Evolutionary conservation across 2,113 vertebrate species (phyloP), one percentile per base, ranked within the genome.

Genomic region (Taxidea taxus): DNA sequence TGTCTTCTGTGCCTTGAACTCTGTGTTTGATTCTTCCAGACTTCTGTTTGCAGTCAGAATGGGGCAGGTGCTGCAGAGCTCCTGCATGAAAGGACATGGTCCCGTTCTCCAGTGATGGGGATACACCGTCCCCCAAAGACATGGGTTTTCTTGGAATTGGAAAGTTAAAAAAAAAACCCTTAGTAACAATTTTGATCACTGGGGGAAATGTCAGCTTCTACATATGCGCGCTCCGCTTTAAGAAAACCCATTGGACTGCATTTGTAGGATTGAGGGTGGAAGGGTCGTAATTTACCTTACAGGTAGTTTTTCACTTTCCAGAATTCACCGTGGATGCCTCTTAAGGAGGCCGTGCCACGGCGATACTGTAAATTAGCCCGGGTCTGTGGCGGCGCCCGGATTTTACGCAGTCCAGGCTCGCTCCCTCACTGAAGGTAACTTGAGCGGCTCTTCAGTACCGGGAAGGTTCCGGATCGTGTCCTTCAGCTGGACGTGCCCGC

Each of bases 281-380:
- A 47, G 25, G 7, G 12, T 9, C 31, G 0, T 42, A 18, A 2
- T 64, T 62, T 27, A 1, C 37, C 49, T 75, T 39, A 10, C 49
- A 47, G 44, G 82, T 21, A 34, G 9, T 31, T 56, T 77, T 60
- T 58, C 49, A 27, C 44, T 31, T 56, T 64, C 37, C 49, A 34
- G 15, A 3, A 4, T 15, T 11, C 47, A 9, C 10, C 15, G 27
- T 56, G 42, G 56, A 10, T 58, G 51, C 39, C 31, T 47, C 49
- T 34, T 1, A 9, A 54, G 68, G 23, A 25, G 49, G 54, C 31
- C 11, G 21, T 34, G 60, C 29, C 47, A 42, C 7, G 15, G 13
- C 7, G 1, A 7, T 0, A 7, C 13, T 6, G 27, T 12, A 51
- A 29, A 44, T 4, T 10, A 15, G 39, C 29, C 21, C 4, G 10